Base-by-base conservation (phyloP, 2,888 invertebrate genomes). In the Polydrusus pterygomalis region DNA sequence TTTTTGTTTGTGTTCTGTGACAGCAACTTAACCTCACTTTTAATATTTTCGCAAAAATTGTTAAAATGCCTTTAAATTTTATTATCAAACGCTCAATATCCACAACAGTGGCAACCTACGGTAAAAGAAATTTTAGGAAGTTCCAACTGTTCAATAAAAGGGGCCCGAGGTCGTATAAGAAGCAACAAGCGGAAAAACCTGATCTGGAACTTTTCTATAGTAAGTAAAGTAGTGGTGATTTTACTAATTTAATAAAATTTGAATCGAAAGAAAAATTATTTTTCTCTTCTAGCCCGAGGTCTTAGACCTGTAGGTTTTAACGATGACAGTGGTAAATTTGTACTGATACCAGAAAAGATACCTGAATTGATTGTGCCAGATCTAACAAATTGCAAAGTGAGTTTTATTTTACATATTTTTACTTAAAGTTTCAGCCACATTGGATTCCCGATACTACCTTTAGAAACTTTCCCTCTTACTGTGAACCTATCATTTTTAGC, bases 281-380 rank as follows among this genome's bases (percentile, higher is more conserved):
- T 49, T 47, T 67, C 64, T 63, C 72, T 87, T 89, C 72, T 80
- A 91, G 91, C 90, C 79, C 90, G 94, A 78, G 96, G 96, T 17
- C 92, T 93, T 0, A 90, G 92, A 69, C 90, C 91, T 68, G 88
- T 89, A 6, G 96, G 96, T 8, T 90, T 90, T 79, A 81, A 73
- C 5, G 79, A 90, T 3, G 88, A 90, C 56, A 88, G 91, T 62
- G 91, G 90, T 0, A 89, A 89, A 79, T 94, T 90, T 84, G 86
- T 92, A 0, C 82, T 86, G 13, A 89, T 98, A 3, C 94, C 95
- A 0, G 98, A 98, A 89, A 97, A 93, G 93, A 91, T 96, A 79
- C 97, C 98, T 0, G 95, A 98, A 85, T 86, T 99, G 15, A 92
- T 99, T 72, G 98, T 99, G 1, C 99, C 99, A 0, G 93, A 97